Conservation (phyloP, 2,113 vertebrate genomes). For the Phycodurus eques region DNA sequence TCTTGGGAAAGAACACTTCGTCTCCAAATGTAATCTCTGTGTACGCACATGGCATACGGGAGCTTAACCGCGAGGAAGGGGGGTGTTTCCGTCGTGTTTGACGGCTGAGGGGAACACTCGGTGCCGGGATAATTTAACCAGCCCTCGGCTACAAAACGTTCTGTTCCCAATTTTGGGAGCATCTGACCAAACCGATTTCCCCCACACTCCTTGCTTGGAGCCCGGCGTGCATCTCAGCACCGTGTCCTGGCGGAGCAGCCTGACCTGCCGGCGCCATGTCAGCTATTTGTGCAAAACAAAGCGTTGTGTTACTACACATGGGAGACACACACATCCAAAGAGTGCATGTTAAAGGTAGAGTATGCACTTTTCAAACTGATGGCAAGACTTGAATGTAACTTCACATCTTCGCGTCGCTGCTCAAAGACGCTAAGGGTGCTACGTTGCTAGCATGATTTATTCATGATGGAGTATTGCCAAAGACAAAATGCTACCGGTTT, state of each 20-base stretch:
- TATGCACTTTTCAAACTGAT: too few species aligned
- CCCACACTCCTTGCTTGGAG: not conserved
- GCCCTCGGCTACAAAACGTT: slow-evolving; percentile 47
- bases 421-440: too few species aligned
- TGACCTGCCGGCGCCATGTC: slow-evolving; percentile 47
- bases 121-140: slow-evolving; percentile 51
- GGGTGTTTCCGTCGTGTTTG: slow-evolving; percentile 28
- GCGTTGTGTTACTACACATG: not conserved
- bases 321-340: not conserved
- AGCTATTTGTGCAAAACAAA: slow-evolving; percentile 22
- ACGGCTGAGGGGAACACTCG: slow-evolving; percentile 42
- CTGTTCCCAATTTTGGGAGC: slow-evolving; percentile 51
- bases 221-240: slow-evolving; percentile 18
- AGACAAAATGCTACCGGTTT: too few species aligned
- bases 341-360: not conserved
- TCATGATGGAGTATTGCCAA: too few species aligned
- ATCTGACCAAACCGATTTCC: slow-evolving; percentile 16
- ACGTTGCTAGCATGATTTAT: too few species aligned
- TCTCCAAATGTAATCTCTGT: slow-evolving; percentile 28
- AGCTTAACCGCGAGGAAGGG: slow-evolving; percentile 24
- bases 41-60: not conserved
- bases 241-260: slow-evolving; percentile 41
- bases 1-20: slow-evolving; percentile 38
- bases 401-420: too few species aligned
- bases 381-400: too few species aligned